These are phyloP conservation scores for Bufo gargarizans DNA, from an alignment of 2,113 vertebrate species.

Conservation along the genomic window DNA sequence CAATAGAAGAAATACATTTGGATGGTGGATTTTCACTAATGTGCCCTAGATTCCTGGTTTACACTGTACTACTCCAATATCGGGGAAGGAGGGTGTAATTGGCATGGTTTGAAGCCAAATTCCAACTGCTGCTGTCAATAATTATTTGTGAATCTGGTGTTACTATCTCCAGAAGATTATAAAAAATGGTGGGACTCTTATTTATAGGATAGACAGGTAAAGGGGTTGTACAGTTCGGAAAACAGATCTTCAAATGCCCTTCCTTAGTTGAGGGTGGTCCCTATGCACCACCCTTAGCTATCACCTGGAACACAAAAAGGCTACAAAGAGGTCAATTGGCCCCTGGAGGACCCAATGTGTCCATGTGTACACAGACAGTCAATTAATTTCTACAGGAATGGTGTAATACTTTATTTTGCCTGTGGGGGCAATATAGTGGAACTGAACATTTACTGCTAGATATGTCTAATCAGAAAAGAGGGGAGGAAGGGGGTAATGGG, in stretches of 20 bases:
- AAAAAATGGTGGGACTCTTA: background rate
- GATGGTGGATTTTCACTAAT: slow-evolving; percentile 7
- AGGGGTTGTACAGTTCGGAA: background rate
- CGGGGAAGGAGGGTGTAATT: background rate
- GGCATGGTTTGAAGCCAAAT: background rate
- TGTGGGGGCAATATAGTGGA: background rate
- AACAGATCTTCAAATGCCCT: background rate
- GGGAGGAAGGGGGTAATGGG: background rate
- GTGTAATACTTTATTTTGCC: background rate
- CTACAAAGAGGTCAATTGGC: too few species aligned
- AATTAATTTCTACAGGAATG: background rate
- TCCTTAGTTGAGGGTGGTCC: too few species aligned
- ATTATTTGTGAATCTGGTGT: slow-evolving; percentile 16
- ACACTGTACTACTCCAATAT: background rate
- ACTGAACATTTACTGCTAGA: background rate
- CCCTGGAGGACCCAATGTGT: background rate
- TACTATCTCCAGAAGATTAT: background rate
- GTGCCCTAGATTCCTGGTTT: slow-evolving; percentile 11
- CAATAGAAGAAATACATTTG: background rate
- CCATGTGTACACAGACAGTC: background rate
- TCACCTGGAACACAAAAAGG: too few species aligned
- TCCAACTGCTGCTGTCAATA: background rate
- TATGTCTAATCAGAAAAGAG: too few species aligned
- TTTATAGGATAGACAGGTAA: background rate
- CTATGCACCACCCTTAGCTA: background rate